Base-by-base conservation (phyloP, 2,113 vertebrate genomes). In the Pantherophis guttatus region DNA sequence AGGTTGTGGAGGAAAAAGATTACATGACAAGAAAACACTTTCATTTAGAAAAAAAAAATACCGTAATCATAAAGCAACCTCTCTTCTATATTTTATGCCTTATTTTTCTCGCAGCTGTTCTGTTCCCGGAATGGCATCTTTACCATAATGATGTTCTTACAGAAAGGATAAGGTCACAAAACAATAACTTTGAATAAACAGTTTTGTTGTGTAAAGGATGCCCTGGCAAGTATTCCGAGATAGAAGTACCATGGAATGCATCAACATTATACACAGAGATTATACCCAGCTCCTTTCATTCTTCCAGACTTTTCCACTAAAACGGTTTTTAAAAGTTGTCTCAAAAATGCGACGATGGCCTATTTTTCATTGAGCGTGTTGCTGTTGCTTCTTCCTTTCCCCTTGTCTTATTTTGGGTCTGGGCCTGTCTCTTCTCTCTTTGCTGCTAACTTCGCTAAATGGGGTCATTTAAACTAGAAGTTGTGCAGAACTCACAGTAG, bases 161-260 rank as follows among this genome's bases (percentile, higher is more conserved):
- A 89, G 92, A 93, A 93, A 94, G n/a, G 91, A 50, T 9, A 58
- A 39, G 55, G 23, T 1, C 58, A 81, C 39, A 44, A 48, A 88
- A 55, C 53, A 55, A 29, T 52, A 87, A 12, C 29, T 29, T 23
- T 21, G 87, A 91, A 48, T 19, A 29, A n/a, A 52, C 8, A 55
- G 29, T 26, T 48, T 59, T 91, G 90, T 88, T 89, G 33, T 92
- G 24, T 39, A 55, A 59, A 88, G 6, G 50, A 23, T 54, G 81
- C 23, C 3, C 24, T 23, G n/a, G 91, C 26, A 65, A 62, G 8
- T 26, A 50, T 52, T 23, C 44, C 3, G 29, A 24, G 44, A n/a
- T n/a, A n/a, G 4, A n/a, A 2, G 29, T 8, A 50, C 13, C 12
- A 9, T 5, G 54, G 75, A 44, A 23, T 81, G 33, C 3, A 3